phyloP scores from a whole-genome alignment of 2,113 vertebrate species.

The Nycticryphes semicollaris region DNA sequence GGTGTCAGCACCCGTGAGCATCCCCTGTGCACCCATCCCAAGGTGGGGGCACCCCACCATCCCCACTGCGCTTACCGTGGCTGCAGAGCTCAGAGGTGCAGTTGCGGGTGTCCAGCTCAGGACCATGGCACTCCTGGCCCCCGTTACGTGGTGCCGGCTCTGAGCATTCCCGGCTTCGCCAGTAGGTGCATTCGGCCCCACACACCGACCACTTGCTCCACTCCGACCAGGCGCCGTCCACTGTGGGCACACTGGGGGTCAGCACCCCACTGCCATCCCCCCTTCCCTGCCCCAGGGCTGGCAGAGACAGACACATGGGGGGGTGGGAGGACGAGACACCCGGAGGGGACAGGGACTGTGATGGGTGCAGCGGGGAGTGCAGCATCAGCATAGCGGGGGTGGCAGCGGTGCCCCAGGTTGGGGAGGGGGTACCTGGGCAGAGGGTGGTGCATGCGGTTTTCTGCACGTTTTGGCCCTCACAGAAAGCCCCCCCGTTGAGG shows the following conservation, averaged over 20 bases:
- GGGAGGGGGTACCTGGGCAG: conserved; percentile 87
- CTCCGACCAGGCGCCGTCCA: conserved; percentile 92
- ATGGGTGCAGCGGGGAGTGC: conserved; percentile 11
- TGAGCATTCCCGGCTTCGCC: conserved; percentile 93
- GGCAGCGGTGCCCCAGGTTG: background rate
- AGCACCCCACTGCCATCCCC: background rate
- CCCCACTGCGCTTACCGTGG: conserved; percentile 83
- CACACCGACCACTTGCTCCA: conserved; percentile 98
- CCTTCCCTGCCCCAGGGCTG: background rate
- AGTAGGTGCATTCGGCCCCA: conserved; percentile 90
- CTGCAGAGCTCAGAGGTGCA: conserved; percentile 94
- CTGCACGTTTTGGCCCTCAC: conserved; percentile 98
- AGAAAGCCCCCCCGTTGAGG: conserved; percentile 97
- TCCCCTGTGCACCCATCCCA: background rate
- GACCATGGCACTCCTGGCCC: conserved; percentile 89
- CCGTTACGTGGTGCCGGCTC: conserved; percentile 92
- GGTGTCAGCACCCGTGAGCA: background rate
- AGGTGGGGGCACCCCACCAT: background rate
- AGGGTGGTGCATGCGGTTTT: conserved; percentile 98
- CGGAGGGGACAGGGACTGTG: background rate
- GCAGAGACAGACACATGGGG: conserved; percentile 38
- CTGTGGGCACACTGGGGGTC: conserved; percentile 63
- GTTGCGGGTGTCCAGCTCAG: conserved; percentile 92
- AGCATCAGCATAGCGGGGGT: background rate
- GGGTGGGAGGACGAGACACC: background rate